Evolutionary conservation across 2,113 vertebrate species (phyloP).

Genomic region (Atractosteus spatula): DNA sequence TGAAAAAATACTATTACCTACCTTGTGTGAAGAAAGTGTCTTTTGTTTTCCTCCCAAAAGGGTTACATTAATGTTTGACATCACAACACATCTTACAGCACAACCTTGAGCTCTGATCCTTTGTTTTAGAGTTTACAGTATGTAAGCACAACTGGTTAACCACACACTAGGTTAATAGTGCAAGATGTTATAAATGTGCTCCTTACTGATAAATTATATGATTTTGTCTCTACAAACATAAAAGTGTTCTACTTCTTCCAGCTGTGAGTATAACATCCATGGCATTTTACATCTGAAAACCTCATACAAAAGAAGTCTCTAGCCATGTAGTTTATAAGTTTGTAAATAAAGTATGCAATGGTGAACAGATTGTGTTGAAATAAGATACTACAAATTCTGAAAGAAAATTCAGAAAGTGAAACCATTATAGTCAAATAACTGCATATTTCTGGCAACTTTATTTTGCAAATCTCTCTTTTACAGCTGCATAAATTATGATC

Average conservation of each 20-base stretch:
- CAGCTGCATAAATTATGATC: too few species aligned
- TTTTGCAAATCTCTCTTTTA: too few species aligned
- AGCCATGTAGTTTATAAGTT: background rate
- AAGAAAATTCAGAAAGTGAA: too few species aligned
- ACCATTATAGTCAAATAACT: too few species aligned
- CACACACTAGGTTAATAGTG: background rate
- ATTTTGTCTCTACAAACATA: too few species aligned
- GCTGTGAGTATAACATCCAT: too few species aligned
- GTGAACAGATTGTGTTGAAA: background rate
- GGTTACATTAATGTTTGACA: background rate
- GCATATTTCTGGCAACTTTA: too few species aligned
- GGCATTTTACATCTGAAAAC: too few species aligned
- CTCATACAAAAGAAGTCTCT: background rate
- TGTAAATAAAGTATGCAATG: background rate
- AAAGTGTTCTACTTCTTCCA: background rate
- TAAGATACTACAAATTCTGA: background rate
- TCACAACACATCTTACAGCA: background rate
- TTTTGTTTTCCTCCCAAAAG: slow-evolving; percentile 13
- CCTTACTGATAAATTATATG: too few species aligned
- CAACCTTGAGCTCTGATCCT: background rate
- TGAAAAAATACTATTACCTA: slow-evolving; percentile 5
- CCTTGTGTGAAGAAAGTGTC: background rate
- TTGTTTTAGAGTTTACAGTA: background rate
- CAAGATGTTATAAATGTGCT: background rate
- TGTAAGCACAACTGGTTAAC: background rate